Conservation (phyloP, 2,888 invertebrate species). For the Caenorhabditis zanzibari region DNA sequence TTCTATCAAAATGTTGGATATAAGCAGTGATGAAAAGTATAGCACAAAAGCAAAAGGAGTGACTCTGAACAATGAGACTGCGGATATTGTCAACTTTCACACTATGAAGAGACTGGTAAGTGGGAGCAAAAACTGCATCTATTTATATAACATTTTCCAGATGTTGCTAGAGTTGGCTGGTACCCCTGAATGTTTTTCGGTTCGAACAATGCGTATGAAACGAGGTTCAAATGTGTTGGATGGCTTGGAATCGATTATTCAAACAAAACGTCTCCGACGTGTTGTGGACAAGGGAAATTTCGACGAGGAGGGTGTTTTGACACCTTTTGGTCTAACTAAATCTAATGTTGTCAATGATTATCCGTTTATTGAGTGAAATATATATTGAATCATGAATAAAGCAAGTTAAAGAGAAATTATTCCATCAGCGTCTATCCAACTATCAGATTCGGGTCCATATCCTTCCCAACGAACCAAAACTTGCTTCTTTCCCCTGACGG, state of each 20-base stretch:
- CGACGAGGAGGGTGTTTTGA: background rate
- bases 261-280: background rate
- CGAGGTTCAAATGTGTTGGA: background rate
- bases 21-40: background rate
- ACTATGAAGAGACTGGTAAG: slow-evolving; percentile 5
- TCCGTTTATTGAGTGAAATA: background rate
- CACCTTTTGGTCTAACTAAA: background rate
- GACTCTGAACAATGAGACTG: background rate
- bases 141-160: background rate
- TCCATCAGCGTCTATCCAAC: background rate
- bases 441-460: slow-evolving; percentile 8
- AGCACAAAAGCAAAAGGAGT: background rate
- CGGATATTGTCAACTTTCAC: background rate
- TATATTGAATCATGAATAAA: background rate
- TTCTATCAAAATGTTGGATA: background rate
- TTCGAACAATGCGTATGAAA: background rate
- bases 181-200: too few species aligned
- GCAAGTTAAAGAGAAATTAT: background rate
- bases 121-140: too few species aligned
- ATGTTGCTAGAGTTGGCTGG: background rate
- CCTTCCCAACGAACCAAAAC: slow-evolving; percentile 13
- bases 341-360: background rate
- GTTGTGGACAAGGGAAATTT: background rate
- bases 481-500: background rate
- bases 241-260: background rate